These are phyloP conservation scores for Pogonus chalceus DNA, from an alignment of 1,140 invertebrate species.

Conservation along the genomic window DNA sequence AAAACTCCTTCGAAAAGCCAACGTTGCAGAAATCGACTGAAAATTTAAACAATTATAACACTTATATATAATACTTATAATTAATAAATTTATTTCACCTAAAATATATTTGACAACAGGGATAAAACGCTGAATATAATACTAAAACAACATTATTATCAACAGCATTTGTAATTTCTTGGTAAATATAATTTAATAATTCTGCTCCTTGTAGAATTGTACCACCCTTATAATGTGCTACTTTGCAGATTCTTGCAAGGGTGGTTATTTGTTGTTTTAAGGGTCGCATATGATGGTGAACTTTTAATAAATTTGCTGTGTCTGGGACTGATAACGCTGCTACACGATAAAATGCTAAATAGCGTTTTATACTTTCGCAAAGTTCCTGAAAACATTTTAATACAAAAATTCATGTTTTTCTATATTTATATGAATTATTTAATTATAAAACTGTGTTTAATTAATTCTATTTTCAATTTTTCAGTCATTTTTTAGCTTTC, in stretches of 20 bases:
- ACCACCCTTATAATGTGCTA: constrained; percentile 18
- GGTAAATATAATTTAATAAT: constrained; percentile 31
- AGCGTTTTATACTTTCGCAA: constrained; percentile 28
- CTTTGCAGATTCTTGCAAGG: constrained; percentile 28
- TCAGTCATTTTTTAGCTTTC: too few relatives aligned
- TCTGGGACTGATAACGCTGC: constrained; percentile 24
- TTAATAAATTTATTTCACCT: constrained; percentile 20
- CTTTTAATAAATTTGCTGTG: constrained; percentile 20
- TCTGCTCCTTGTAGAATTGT: constrained; percentile 26
- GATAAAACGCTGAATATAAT: constrained; percentile 28
- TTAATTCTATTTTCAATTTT: too few relatives aligned
- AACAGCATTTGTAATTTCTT: constrained; percentile 22
- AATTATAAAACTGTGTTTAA: too few relatives aligned
- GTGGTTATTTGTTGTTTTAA: constrained; percentile 24
- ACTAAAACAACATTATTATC: constrained; percentile 26
- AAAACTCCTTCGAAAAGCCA: constrained; percentile 32
- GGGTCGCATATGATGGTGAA: constrained; percentile 22
- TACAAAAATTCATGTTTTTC: too few relatives aligned
- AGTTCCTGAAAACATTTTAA: constrained; percentile 28
- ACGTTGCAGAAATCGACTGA: constrained; percentile 28
- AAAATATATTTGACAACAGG: constrained; percentile 30
- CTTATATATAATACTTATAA: neutral
- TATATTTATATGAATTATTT: too few relatives aligned
- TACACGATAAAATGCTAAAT: constrained; percentile 27
- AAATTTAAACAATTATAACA: neutral